Conservation (phyloP, 30 jellyfish, hydroid and myxozoan genomes). For the Morbakka virulenta region DNA sequence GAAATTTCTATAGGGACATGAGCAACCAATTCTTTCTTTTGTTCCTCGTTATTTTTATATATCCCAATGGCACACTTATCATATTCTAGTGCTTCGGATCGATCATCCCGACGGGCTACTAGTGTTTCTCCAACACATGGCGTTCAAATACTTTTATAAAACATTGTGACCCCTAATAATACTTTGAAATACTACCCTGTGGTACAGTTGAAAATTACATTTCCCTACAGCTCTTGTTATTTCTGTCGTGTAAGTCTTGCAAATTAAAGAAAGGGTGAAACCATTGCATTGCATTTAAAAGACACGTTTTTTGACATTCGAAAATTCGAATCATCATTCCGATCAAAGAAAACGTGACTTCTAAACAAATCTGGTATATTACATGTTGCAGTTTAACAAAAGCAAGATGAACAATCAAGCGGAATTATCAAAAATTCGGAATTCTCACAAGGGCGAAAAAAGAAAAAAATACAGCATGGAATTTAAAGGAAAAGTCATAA, state of each 20-base stretch:
- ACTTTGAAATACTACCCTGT: neutral
- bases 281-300: too few species aligned
- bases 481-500: neutral
- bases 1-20: neutral
- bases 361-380: too few species aligned
- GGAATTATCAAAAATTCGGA: too few species aligned
- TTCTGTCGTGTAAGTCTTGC: neutral
- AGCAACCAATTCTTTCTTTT: neutral
- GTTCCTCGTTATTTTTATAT: neutral
- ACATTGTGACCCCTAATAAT: slow-evolving; percentile 6
- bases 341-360: too few species aligned
- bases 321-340: too few species aligned
- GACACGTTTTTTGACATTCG: too few species aligned
- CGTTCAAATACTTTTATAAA: slow-evolving; percentile 8
- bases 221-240: neutral
- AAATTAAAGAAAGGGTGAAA: too few species aligned
- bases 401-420: too few species aligned
- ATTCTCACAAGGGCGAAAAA: slow-evolving; percentile 22
- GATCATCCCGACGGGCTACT: slow-evolving; percentile 7
- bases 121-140: slow-evolving; percentile 1
- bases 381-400: too few species aligned
- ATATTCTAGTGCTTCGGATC: slow-evolving; percentile 14
- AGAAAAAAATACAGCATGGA: slow-evolving; percentile 12
- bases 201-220: neutral
- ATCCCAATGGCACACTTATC: slow-evolving; percentile 18